Evolutionary conservation across 2,113 vertebrate species (phyloP), one percentile per base, ranked within the genome.

Genomic region (Amblyopsis rosae): DNA sequence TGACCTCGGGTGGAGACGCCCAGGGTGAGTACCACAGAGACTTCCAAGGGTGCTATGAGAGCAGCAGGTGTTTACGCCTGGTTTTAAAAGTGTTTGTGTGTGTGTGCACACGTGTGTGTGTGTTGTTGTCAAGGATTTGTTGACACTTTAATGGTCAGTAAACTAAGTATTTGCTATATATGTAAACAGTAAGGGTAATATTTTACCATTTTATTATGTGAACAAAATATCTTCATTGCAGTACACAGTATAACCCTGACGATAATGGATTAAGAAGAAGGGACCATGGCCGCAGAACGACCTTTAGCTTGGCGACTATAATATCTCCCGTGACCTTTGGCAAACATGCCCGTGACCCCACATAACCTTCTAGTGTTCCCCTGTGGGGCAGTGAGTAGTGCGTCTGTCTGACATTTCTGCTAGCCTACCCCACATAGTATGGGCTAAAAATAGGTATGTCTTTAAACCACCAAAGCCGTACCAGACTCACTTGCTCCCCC

Each of bases 1-100:
- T 98, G 86, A 98, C 97, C 33, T 98, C 96, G 0, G 96, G 97
- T 32, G 96, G 97, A 1, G 97, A 98, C 74, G 97, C 97, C 58
- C 97, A 98, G 92, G 97, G 97, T 98, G 60, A 90, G 89, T 84
- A 8, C 35, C 35, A 41, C 35, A 58, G 0, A 32, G n/a, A 32
- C 17, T 60, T 64, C 62, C n/a, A 7, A 32, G 41, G 12, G 8
- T 65, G 49, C 26, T 12, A 45, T 70, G 59, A 12, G 12, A 47
- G 55, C 48, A 70, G 65, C 51, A 71, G 63, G 70, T 59, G 46
- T 9, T 9, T 49, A 7, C 54, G 62, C 17, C 56, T 56, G n/a
- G n/a, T 11, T 19, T 56, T 56, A 19, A 56, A 56, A 26, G 8
- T 3, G 48, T 51, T n/a, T 51, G 26, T 26, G 19, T 19, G 19